phyloP scores from a whole-genome alignment of 2,888 invertebrate genomes.

The Acanthosepion lycidas region DNA sequence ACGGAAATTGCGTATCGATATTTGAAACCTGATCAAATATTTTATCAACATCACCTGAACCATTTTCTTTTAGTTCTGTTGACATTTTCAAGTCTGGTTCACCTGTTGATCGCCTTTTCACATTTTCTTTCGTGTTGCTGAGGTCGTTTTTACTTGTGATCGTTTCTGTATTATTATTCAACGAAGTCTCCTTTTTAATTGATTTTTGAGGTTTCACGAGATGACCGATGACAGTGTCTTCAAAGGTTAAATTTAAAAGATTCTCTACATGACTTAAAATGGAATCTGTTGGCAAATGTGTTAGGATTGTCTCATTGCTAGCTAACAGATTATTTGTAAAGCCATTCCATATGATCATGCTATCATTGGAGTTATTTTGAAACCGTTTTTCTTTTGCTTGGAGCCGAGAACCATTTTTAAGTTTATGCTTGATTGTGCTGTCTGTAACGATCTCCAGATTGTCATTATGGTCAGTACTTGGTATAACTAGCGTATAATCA shows the following conservation, averaged over 20 bases:
- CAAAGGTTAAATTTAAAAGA: neutral
- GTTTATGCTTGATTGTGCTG: neutral
- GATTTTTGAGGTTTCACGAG: neutral
- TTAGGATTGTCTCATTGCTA: neutral
- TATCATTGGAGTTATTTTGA: neutral
- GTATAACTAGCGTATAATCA: neutral
- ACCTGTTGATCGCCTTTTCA: neutral
- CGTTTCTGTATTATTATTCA: neutral
- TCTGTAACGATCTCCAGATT: neutral
- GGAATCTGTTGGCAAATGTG: neutral
- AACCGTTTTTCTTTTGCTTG: neutral
- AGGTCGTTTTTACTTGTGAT: neutral
- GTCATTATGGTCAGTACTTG: no score
- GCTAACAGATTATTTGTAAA: neutral
- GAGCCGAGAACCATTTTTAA: neutral
- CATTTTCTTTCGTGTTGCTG: neutral
- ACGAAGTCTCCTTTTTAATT: neutral
- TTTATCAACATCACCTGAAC: neutral
- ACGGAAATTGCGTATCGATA: neutral
- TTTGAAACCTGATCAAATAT: neutral
- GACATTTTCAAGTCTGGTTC: neutral
- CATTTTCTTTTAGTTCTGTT: neutral
- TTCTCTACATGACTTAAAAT: neutral
- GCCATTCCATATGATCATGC: neutral
- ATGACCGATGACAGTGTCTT: neutral